Evolutionary conservation across 2,888 invertebrate genomes (phyloP).

Genomic region (Dorcus hopei): DNA sequence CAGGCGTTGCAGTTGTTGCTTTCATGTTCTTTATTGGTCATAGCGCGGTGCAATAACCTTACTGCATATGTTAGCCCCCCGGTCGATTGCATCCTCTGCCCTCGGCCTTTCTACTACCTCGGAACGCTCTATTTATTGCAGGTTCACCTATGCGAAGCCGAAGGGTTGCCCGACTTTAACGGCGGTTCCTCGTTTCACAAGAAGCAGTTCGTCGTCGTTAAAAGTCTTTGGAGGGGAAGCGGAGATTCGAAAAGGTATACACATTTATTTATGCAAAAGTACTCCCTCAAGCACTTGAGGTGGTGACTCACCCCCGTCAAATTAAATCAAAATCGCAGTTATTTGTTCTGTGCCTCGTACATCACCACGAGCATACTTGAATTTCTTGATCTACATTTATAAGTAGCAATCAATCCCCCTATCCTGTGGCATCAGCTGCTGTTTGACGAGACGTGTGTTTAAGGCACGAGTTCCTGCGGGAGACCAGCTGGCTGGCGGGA

Average conservation of each 20-base stretch:
- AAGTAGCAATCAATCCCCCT: slow-evolving; percentile 13
- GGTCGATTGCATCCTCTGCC: slow-evolving; percentile 17
- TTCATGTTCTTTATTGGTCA: slow-evolving; percentile 30
- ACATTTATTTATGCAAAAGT: not conserved
- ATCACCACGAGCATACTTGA: slow-evolving; percentile 1
- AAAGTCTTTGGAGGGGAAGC: slow-evolving; percentile 70
- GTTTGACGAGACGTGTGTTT: slow-evolving; percentile 28
- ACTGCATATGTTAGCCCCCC: slow-evolving; percentile 15
- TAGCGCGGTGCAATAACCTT: slow-evolving; percentile 22
- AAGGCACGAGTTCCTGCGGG: slow-evolving; percentile 84
- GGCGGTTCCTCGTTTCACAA: slow-evolving; percentile 63
- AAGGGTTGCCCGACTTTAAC: slow-evolving; percentile 67
- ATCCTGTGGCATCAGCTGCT: slow-evolving; percentile 18
- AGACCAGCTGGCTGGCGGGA: slow-evolving; percentile 80
- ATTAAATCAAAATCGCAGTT: slow-evolving; percentile 15
- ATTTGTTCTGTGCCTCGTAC: not conserved
- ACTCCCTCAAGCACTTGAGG: too few relatives aligned
- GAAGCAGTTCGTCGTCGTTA: slow-evolving; percentile 71
- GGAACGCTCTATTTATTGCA: slow-evolving; percentile 41
- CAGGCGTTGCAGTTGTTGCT: slow-evolving; percentile 32
- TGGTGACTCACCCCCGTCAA: slow-evolving; percentile 15
- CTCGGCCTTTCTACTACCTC: not conserved
- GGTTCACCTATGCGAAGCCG: slow-evolving; percentile 76
- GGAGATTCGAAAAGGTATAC: slow-evolving; percentile 53
- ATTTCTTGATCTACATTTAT: slow-evolving; percentile 21